A percentile compares a stretch with the other conserved stretches of the same genome.
These are phyloP conservation scores for Dryoscopus gambensis DNA, from an alignment of 2,113 vertebrate species.

Conservation along the genomic window DNA sequence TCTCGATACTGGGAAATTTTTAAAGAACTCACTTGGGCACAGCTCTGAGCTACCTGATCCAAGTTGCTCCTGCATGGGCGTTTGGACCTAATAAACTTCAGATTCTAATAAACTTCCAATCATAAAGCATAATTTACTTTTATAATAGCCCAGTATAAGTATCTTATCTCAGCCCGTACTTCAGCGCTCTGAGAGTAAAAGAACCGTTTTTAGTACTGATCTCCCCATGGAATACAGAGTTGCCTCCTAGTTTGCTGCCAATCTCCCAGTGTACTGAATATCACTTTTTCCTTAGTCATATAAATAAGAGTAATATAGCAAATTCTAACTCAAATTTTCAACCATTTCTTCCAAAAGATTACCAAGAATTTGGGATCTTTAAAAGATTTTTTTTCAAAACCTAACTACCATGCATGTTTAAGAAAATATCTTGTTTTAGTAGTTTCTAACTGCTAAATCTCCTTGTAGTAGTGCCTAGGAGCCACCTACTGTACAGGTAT, in stretches of 20 bases:
- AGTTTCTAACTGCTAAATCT: neutral
- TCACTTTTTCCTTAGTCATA: neutral
- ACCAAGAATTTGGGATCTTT: neutral
- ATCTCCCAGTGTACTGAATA: neutral
- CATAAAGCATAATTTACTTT: neutral
- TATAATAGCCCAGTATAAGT: neutral
- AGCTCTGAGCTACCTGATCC: neutral
- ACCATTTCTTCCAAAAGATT: neutral
- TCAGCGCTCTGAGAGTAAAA: neutral
- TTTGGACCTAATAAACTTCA: neutral
- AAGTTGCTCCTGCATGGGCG: neutral
- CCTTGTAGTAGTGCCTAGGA: neutral
- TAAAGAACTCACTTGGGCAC: neutral
- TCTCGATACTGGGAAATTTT: neutral
- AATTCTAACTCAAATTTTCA: neutral
- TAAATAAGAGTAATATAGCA: neutral
- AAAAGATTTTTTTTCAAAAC: neutral
- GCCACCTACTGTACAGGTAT: neutral
- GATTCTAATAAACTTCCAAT: neutral
- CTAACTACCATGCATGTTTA: neutral
- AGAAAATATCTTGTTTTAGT: neutral
- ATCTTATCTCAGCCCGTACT: neutral
- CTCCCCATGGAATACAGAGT: neutral
- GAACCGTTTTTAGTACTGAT: neutral
- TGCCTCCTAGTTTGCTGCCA: neutral